phyloP scores from a whole-genome alignment of 2,113 vertebrate species.

The Danio rerio region DNA sequence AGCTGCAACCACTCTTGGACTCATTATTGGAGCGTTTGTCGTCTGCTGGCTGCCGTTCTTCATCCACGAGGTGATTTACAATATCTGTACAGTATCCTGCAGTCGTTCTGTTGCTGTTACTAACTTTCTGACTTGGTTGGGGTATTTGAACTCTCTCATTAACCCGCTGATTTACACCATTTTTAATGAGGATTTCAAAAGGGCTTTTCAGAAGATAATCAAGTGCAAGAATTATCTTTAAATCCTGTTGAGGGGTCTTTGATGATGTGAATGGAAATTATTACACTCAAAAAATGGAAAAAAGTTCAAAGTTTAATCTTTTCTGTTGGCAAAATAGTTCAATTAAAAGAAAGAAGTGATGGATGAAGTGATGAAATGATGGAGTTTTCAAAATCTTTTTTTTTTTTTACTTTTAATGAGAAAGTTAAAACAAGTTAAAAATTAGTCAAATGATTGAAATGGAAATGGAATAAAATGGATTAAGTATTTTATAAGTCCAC shows the following conservation, averaged over 20 bases:
- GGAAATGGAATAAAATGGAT: too few species aligned
- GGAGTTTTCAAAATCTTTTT: too few species aligned
- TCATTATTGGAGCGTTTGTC: constrained; percentile 96
- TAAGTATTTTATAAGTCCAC: too few species aligned
- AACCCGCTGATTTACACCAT: constrained; percentile 98
- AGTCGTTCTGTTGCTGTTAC: constrained; percentile 87
- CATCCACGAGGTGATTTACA: constrained; percentile 95
- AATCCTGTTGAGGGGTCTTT: constrained; percentile 50
- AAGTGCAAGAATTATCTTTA: constrained; percentile 85
- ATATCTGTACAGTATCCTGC: constrained; percentile 86
- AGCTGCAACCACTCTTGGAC: constrained; percentile 91
- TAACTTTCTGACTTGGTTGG: constrained; percentile 96
- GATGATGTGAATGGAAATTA: background rate
- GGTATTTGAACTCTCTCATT: constrained; percentile 97
- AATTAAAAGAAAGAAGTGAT: too few species aligned
- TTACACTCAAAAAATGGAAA: background rate
- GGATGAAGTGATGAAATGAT: too few species aligned
- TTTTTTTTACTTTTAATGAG: too few species aligned
- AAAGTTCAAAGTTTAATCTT: background rate
- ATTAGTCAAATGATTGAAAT: too few species aligned
- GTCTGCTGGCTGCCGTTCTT: constrained; percentile 99
- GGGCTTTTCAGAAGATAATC: constrained; percentile 95
- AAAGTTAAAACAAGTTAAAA: too few species aligned
- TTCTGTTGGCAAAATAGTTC: too few species aligned
- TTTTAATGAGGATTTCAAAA: constrained; percentile 99